phyloP scores from a whole-genome alignment of 2,113 vertebrate genomes.

The Canis aureus region DNA sequence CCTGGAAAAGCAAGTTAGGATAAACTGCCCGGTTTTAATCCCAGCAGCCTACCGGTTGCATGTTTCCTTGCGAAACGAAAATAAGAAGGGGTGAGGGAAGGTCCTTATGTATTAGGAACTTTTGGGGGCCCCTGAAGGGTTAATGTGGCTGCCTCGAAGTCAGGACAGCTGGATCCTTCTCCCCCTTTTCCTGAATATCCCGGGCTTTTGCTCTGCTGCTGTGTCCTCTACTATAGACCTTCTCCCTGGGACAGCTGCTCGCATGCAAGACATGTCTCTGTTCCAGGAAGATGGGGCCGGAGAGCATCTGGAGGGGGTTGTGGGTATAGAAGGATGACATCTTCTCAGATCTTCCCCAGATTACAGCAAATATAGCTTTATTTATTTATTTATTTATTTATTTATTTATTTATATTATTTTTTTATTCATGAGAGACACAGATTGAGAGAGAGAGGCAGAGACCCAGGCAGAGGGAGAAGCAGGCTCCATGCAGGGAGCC shows the following conservation, averaged over 20 bases:
- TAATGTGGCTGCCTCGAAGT: not conserved
- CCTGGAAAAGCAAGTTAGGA: not conserved
- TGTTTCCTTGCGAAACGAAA: too few relatives aligned
- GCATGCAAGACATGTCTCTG: rapidly evolving
- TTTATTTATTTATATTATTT: too few relatives aligned
- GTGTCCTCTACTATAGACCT: not conserved
- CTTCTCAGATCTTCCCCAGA: not conserved
- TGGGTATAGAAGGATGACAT: not conserved
- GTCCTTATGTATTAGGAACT: too few relatives aligned
- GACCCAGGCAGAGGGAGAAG: too few relatives aligned
- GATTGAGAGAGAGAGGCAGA: too few relatives aligned
- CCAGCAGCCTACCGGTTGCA: too few relatives aligned
- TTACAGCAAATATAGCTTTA: too few relatives aligned
- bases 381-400: too few relatives aligned
- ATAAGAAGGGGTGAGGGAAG: not conserved
- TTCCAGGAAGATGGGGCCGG: rapidly evolving
- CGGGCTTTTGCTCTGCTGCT: not conserved
- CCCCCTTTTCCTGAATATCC: not conserved
- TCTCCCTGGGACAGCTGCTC: not conserved
- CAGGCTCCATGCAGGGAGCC: too few relatives aligned
- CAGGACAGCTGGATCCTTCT: not conserved
- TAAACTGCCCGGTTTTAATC: not conserved
- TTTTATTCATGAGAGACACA: too few relatives aligned
- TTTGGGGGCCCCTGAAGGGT: too few relatives aligned
- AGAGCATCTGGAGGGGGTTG: too few relatives aligned